Percentiles rank a stretch among this genome's conserved stretches.
Evolutionary conservation across 1,140 invertebrate genomes (phyloP).

Genomic region (Drosophila sucinea): DNA sequence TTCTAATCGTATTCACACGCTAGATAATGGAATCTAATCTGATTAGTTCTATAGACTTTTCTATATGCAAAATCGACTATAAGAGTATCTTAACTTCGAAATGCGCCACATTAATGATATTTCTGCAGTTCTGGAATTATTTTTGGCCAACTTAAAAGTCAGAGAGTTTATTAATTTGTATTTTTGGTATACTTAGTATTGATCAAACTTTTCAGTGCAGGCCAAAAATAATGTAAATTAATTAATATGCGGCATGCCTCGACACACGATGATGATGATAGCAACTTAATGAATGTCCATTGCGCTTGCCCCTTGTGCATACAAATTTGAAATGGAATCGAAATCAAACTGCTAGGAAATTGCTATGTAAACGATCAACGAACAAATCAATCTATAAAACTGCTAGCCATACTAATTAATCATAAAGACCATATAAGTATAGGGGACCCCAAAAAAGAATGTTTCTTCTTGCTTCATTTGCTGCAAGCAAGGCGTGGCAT

Average conservation of each 20-base stretch:
- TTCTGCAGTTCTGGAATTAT: not conserved
- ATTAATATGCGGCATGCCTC: slow-evolving; percentile 62
- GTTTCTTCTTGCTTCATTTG: slow-evolving; percentile 62
- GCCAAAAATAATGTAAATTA: slow-evolving; percentile 54
- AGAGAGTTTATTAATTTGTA: slow-evolving; percentile 64
- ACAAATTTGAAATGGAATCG: slow-evolving; percentile 45
- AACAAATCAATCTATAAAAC: slow-evolving; percentile 27
- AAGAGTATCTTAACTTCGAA: not conserved
- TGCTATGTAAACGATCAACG: not conserved
- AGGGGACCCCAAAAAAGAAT: slow-evolving; percentile 28
- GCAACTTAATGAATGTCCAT: slow-evolving; percentile 38
- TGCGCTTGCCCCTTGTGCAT: slow-evolving; percentile 36
- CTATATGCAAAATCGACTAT: not conserved
- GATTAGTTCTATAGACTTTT: not conserved
- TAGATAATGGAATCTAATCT: too few species aligned
- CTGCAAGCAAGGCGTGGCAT: slow-evolving; percentile 43
- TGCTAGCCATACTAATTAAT: slow-evolving; percentile 41
- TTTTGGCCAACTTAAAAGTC: slow-evolving; percentile 20
- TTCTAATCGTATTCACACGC: too few species aligned
- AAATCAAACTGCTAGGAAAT: not conserved
- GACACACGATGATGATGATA: slow-evolving; percentile 7
- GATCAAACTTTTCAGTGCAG: slow-evolving; percentile 74
- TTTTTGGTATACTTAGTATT: slow-evolving; percentile 59
- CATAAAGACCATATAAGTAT: slow-evolving; percentile 48
- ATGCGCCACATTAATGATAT: not conserved